Conservation (phyloP, 2,888 invertebrate species). For the Exocentrus adspersus region DNA sequence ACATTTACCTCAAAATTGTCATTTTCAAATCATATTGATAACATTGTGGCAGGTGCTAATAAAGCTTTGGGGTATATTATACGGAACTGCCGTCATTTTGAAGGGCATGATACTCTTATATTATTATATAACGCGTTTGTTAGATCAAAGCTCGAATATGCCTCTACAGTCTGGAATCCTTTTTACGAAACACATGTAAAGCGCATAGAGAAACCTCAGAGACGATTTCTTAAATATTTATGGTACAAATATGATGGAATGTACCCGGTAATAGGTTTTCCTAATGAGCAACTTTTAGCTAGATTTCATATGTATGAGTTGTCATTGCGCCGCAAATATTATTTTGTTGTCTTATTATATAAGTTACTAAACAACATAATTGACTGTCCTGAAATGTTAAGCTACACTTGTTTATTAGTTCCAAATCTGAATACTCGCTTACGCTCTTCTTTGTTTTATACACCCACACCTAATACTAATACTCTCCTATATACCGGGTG, state of each 20-base stretch:
- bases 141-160: no score
- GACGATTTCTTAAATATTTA: conserved; percentile 22
- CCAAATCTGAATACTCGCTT: not conserved
- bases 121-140: no score
- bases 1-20: not conserved
- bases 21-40: not conserved
- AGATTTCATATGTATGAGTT: no score
- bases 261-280: not conserved
- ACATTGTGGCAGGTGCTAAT: not conserved
- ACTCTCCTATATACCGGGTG: not conserved
- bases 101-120: no score
- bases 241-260: conserved; percentile 5
- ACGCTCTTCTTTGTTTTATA: not conserved
- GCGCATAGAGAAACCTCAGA: conserved; percentile 4
- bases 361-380: not conserved
- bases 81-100: not conserved
- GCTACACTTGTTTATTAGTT: not conserved
- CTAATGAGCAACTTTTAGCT: no score
- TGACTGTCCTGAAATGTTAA: not conserved
- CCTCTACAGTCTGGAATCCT: not conserved
- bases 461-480: not conserved
- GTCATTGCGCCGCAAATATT: not conserved
- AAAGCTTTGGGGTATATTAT: conserved; percentile 7
- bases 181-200: not conserved
- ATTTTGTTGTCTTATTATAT: not conserved